phyloP scores from a whole-genome alignment of 2,888 invertebrate genomes.

The Dicycla oo region DNA sequence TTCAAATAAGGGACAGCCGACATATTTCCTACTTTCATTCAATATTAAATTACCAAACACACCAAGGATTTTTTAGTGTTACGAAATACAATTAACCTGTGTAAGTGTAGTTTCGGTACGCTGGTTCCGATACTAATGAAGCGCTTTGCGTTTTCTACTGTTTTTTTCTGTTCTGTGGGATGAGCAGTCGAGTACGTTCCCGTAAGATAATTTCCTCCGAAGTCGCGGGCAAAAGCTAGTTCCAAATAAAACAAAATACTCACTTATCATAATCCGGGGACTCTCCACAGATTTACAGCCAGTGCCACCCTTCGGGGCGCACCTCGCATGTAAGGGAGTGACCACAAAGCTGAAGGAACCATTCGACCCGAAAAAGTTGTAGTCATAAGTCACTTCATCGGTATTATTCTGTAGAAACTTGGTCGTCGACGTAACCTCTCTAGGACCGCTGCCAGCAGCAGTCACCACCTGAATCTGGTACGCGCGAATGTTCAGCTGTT shows the following conservation, averaged over 20 bases:
- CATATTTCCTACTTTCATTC: no score
- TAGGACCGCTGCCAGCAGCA: conserved; percentile 70
- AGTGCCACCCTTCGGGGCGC: conserved; percentile 51
- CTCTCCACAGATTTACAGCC: conserved; percentile 80
- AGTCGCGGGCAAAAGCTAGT: neutral
- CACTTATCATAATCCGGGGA: conserved; percentile 82
- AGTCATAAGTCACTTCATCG: conserved; percentile 80
- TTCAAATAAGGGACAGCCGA: no score
- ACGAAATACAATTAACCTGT: no score
- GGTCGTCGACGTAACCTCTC: conserved; percentile 67
- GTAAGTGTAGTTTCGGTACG: no score
- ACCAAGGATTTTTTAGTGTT: no score
- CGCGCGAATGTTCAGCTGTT: conserved; percentile 74
- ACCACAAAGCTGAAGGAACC: conserved; percentile 83
- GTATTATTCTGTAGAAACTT: conserved; percentile 71
- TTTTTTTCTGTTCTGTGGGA: no score
- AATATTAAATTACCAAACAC: no score
- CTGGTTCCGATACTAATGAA: no score
- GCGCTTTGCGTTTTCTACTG: no score
- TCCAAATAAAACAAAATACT: conserved; percentile 65
- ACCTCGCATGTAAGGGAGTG: conserved; percentile 77
- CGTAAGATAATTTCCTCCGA: neutral
- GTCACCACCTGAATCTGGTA: conserved; percentile 77
- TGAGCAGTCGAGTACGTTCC: neutral
- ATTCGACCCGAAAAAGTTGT: conserved; percentile 76